A percentile compares a stretch with the other conserved stretches of the same genome.
Conservation (phyloP, 2,888 invertebrate genomes). For the Cyclophora punctaria region DNA sequence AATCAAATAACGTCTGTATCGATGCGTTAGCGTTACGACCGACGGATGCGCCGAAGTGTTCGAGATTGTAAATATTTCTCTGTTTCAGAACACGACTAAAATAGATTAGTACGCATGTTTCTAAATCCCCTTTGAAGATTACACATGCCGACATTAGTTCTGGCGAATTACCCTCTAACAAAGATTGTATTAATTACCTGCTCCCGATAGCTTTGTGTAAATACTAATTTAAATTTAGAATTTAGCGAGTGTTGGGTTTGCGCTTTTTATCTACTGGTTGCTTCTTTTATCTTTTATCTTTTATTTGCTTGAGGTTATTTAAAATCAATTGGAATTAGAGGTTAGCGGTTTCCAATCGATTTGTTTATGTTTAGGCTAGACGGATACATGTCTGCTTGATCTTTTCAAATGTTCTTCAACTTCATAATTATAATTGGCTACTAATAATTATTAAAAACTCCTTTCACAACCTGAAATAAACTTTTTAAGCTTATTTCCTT, state of each 20-base stretch:
- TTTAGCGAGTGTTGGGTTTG: slow-evolving; percentile 43
- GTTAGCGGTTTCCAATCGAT: too few species aligned
- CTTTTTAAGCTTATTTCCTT: too few species aligned
- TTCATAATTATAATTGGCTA: too few species aligned
- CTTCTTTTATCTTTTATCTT: too few species aligned
- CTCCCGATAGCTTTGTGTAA: slow-evolving; percentile 70
- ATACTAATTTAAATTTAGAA: slow-evolving; percentile 69
- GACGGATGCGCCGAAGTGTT: slow-evolving; percentile 74
- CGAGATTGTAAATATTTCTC: slow-evolving; percentile 75
- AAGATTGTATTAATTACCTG: slow-evolving; percentile 76
- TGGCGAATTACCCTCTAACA: slow-evolving; percentile 75
- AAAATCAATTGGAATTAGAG: too few species aligned
- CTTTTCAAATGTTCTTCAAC: too few species aligned
- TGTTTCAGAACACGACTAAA: slow-evolving; percentile 72
- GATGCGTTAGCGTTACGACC: slow-evolving; percentile 70
- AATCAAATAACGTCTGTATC: slow-evolving; percentile 58
- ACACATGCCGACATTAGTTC: slow-evolving; percentile 73
- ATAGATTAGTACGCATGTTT: slow-evolving; percentile 74
- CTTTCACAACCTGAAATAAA: too few species aligned
- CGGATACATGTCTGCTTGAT: too few species aligned
- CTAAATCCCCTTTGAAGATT: slow-evolving; percentile 76
- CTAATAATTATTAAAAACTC: too few species aligned
- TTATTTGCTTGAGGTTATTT: too few species aligned
- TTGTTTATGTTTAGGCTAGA: too few species aligned
- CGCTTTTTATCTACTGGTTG: not conserved